Percentiles rank a stretch among this genome's conserved stretches.
Evolutionary conservation across 2,888 invertebrate species (phyloP).

Genomic region (Drosophila subquinaria): DNA sequence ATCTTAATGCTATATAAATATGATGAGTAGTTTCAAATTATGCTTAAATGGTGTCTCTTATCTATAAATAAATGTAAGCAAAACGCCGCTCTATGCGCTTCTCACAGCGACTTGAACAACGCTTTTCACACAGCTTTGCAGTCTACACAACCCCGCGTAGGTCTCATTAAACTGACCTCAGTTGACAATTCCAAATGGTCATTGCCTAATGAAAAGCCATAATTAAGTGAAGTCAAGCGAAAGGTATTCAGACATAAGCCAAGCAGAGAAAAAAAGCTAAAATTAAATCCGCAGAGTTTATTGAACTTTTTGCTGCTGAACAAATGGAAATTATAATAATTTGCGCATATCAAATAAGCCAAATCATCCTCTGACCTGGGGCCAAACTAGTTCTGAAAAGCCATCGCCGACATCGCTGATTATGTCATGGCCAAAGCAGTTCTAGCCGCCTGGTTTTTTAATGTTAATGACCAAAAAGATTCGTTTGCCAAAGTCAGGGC

Average conservation of each 20-base stretch:
- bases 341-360: slow-evolving; percentile 60
- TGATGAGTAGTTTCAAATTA: not conserved
- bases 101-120: not conserved
- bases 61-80: not conserved
- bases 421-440: slow-evolving; percentile 63
- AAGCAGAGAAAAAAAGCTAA: slow-evolving; percentile 1
- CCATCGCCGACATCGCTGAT: slow-evolving; percentile 38
- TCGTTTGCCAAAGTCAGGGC: slow-evolving; percentile 60
- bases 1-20: not conserved
- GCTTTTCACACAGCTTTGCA: slow-evolving; percentile 19
- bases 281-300: slow-evolving; percentile 56
- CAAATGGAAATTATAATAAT: slow-evolving; percentile 43
- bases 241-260: slow-evolving; percentile 42
- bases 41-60: not conserved
- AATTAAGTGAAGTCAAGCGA: slow-evolving; percentile 49
- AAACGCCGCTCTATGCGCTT: slow-evolving; percentile 1
- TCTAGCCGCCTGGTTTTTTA: slow-evolving; percentile 22
- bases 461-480: slow-evolving; percentile 55
- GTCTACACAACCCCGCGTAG: slow-evolving; percentile 29
- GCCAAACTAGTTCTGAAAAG: slow-evolving; percentile 67
- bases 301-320: slow-evolving; percentile 61
- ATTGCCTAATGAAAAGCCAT: slow-evolving; percentile 47
- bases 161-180: slow-evolving; percentile 55
- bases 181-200: slow-evolving; percentile 60
- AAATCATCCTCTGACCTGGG: slow-evolving; percentile 72